These are phyloP conservation scores for Gopherus flavomarginatus DNA, from an alignment of 2,113 vertebrate genomes.

Conservation along the genomic window DNA sequence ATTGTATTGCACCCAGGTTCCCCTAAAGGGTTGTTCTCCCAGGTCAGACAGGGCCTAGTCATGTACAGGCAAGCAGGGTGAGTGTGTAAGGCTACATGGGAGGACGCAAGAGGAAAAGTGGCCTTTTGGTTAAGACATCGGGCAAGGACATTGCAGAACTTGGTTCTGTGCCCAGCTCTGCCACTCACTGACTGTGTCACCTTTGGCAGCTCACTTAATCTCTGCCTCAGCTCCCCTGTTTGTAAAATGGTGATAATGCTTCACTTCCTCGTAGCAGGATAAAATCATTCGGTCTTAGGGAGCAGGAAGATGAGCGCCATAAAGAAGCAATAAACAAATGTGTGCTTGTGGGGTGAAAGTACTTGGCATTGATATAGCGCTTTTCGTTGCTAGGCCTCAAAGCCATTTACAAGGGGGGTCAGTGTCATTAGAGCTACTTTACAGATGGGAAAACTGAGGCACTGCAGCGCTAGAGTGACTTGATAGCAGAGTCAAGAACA, in stretches of 20 bases:
- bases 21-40: neutral
- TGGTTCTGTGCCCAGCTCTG: neutral
- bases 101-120: neutral
- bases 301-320: neutral
- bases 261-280: neutral
- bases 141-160: neutral
- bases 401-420: neutral
- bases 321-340: neutral
- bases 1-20: neutral
- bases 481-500: neutral
- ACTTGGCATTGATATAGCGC: neutral
- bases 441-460: neutral
- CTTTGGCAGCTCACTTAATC: accelerated
- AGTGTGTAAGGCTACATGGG: neutral
- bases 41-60: neutral
- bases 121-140: neutral
- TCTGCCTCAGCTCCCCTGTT: neutral
- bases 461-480: neutral
- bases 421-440: neutral
- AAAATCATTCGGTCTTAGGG: neutral
- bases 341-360: neutral
- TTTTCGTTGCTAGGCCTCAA: neutral
- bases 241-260: neutral
- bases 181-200: too few relatives aligned
- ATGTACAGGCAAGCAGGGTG: neutral